Evolutionary conservation across 2,113 vertebrate species (phyloP).

Genomic region (Osmerus mordax): DNA sequence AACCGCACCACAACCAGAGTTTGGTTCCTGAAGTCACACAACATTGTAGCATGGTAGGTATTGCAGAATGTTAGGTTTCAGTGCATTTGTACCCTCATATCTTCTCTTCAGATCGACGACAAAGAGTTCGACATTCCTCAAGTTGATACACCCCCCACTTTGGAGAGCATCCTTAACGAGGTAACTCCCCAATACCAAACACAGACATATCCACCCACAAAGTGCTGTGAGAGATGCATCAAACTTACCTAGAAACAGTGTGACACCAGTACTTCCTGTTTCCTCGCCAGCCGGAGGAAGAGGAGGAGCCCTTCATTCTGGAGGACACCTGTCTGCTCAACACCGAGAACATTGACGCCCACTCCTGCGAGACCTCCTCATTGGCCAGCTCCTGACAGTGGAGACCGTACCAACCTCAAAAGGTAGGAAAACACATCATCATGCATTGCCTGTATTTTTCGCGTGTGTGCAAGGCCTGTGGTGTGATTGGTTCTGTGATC

Average conservation of each 20-base stretch:
- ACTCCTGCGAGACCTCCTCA: slow-evolving; percentile 95
- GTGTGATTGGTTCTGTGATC: slow-evolving; percentile 13
- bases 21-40: too few relatives aligned
- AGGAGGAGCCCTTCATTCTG: slow-evolving; percentile 89
- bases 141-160: slow-evolving; percentile 94
- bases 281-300: slow-evolving; percentile 84
- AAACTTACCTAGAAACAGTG: too few relatives aligned
- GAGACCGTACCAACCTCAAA: slow-evolving; percentile 88
- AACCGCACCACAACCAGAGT: too few relatives aligned
- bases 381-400: slow-evolving; percentile 97
- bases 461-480: background rate
- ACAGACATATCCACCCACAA: too few relatives aligned
- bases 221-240: too few relatives aligned
- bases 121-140: slow-evolving; percentile 99
- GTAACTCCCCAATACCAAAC: slow-evolving; percentile 59
- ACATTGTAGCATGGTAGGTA: too few relatives aligned
- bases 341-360: slow-evolving; percentile 85
- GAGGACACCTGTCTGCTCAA: slow-evolving; percentile 91
- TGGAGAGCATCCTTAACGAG: slow-evolving; percentile 98
- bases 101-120: slow-evolving; percentile 86
- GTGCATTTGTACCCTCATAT: slow-evolving; percentile 10
- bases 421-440: slow-evolving; percentile 61
- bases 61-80: too few relatives aligned
- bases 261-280: background rate
- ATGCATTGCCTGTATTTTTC: background rate